Conservation (phyloP, 2,113 vertebrate genomes). For the Vanacampus margaritifer region DNA sequence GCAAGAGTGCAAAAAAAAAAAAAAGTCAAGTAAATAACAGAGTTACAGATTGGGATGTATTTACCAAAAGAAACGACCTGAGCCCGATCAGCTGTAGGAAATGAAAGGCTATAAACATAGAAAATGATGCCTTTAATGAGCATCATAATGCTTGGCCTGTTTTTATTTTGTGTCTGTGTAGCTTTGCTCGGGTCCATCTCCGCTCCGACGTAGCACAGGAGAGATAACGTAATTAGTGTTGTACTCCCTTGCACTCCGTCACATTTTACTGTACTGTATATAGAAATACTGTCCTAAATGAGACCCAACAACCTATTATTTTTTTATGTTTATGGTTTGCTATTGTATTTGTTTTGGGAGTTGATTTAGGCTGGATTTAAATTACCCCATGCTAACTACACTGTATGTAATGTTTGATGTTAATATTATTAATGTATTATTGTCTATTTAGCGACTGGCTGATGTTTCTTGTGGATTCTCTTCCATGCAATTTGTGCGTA, state of each 20-base stretch:
- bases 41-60: conserved; percentile 3
- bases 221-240: conserved; percentile 4
- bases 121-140: conserved; percentile 18
- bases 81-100: neutral
- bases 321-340: conserved; percentile 10
- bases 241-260: neutral
- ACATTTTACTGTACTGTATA: neutral
- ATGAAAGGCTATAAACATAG: conserved; percentile 1
- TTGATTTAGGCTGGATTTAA: conserved; percentile 10
- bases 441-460: neutral
- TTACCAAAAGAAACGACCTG: conserved; percentile 3
- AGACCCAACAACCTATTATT: conserved; percentile 25
- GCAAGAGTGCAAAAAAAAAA: neutral
- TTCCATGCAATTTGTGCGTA: neutral
- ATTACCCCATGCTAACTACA: too few relatives aligned
- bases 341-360: neutral
- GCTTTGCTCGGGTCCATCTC: neutral
- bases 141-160: conserved; percentile 4
- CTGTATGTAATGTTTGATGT: neutral
- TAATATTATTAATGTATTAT: neutral
- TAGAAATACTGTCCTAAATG: conserved; percentile 16
- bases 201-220: conserved; percentile 18
- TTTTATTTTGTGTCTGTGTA: neutral
- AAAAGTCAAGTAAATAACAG: neutral
- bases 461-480: neutral